Conservation (phyloP, 2,888 invertebrate genomes). For the Andrena fulva region DNA sequence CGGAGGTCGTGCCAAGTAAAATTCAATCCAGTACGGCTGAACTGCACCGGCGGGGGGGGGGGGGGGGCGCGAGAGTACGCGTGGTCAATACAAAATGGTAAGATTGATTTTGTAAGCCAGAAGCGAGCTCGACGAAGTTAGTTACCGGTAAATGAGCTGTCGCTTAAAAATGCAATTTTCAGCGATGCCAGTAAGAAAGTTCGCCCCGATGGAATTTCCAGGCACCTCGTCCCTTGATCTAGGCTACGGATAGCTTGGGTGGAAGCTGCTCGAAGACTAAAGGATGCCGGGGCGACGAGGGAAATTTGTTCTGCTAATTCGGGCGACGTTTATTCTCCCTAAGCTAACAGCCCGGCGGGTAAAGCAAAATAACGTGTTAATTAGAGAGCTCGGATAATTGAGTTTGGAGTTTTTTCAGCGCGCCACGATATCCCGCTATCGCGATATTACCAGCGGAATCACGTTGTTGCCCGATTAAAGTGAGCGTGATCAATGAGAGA, state of each 20-base stretch:
- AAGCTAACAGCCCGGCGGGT: constrained; percentile 58
- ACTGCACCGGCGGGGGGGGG: not conserved
- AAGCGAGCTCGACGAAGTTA: constrained; percentile 20
- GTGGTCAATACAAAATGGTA: constrained; percentile 27
- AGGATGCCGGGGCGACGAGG: constrained; percentile 36
- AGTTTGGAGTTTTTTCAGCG: constrained; percentile 71
- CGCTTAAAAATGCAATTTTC: constrained; percentile 72
- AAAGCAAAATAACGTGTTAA: constrained; percentile 72
- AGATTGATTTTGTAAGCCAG: constrained; percentile 38
- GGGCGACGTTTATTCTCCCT: constrained; percentile 71
- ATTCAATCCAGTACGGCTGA: not conserved
- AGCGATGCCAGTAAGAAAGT: constrained; percentile 41
- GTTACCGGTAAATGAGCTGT: constrained; percentile 62
- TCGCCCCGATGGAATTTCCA: constrained; percentile 57
- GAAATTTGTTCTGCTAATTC: constrained; percentile 74
- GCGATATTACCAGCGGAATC: constrained; percentile 12
- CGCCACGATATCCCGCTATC: not conserved
- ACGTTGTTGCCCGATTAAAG: not conserved
- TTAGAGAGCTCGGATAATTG: constrained; percentile 74
- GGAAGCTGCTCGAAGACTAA: constrained; percentile 34
- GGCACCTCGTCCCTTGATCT: constrained; percentile 46
- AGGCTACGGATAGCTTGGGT: constrained; percentile 29
- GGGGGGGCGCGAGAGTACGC: not conserved
- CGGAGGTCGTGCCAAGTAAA: not conserved
- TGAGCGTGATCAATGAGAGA: constrained; percentile 1